Evolutionary conservation across 1,140 invertebrate species (phyloP).

Genomic region (Nautilus pompilius): DNA sequence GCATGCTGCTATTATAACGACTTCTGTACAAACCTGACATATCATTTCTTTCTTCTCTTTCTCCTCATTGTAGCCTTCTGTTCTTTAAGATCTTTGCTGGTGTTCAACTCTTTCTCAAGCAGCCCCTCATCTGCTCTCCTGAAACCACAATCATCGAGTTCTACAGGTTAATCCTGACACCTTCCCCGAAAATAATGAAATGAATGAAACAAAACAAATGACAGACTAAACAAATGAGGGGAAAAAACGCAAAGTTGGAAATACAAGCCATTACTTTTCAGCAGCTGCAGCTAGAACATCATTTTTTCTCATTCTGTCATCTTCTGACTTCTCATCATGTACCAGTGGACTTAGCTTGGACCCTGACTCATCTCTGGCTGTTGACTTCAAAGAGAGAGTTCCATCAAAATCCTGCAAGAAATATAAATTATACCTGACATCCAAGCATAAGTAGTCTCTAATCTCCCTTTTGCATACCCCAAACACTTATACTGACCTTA

Average conservation of each 20-base stretch:
- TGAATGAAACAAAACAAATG: background rate
- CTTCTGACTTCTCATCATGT: slow-evolving; percentile 18
- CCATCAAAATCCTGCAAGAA: slow-evolving; percentile 46
- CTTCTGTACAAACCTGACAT: background rate
- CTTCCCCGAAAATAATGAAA: background rate
- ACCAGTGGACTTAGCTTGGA: slow-evolving; percentile 36
- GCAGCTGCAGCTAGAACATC: slow-evolving; percentile 40
- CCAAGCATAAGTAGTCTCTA: too few species aligned
- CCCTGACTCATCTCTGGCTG: slow-evolving; percentile 37
- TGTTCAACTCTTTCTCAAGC: slow-evolving; percentile 17
- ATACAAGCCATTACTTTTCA: slow-evolving; percentile 35
- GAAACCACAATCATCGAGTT: slow-evolving; percentile 1
- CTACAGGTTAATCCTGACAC: background rate
- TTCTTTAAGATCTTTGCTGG: background rate
- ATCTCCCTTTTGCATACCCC: too few species aligned
- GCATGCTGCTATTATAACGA: background rate
- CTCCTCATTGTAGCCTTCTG: background rate
- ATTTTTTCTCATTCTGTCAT: slow-evolving; percentile 38
- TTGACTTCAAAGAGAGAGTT: slow-evolving; percentile 46
- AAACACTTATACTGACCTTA: too few species aligned
- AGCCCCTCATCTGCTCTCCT: slow-evolving; percentile 20
- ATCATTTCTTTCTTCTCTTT: background rate
- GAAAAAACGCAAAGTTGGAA: background rate
- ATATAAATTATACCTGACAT: too few species aligned
- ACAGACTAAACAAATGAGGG: background rate